Base-by-base conservation (phyloP, 2,797 vertebrate species). In the Enteromius thamalakanensis region DNA sequence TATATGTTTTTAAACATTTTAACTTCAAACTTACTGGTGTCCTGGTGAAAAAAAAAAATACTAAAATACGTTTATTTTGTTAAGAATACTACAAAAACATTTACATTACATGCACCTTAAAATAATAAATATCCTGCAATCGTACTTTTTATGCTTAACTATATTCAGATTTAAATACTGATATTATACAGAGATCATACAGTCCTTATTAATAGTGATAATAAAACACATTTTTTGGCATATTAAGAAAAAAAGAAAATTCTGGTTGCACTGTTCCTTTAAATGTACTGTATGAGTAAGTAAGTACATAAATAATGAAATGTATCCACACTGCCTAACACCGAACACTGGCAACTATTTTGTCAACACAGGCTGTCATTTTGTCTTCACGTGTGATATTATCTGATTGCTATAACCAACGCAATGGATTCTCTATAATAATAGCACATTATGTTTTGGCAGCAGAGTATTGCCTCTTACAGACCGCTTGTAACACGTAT, bases 391-490 rank as follows among this genome's bases (percentile, higher is more conserved):
- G 23, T 72, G 42, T 26, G 55, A 76, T 42, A 10, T 60, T 60
- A 71, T 78, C 55, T 49, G 26, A 71, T 60, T 80, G n/a, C 34
- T 29, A 32, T 65, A 60, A 42, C 49, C 29, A 32, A 10, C 55
- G 77, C 29, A 53, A 17, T 23, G 40, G 40, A n/a, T 34, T 69
- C 37, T 15, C 60, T 69, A n/a, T 29, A 60, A 84, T 29, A 85
- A 86, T 76, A 81, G 12, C 45, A 62, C 70, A 71, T 42, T 85
- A 79, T 78, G 70, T 76, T 86, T 45, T 82, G 64, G 68, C 76
- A 82, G 58, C 58, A 55, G 53, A 47, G 75, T 80, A 68, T 72
- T 76, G 78, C 78, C 42, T 85, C 78, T 86, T 82, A 42, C 78
- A 37, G 58, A 65, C 60, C 23, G 21, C 42, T 68, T 47, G 74